Evolutionary conservation across 2,888 invertebrate genomes (phyloP), one percentile per base, ranked within the genome.

Genomic region (Drosophila putrida): DNA sequence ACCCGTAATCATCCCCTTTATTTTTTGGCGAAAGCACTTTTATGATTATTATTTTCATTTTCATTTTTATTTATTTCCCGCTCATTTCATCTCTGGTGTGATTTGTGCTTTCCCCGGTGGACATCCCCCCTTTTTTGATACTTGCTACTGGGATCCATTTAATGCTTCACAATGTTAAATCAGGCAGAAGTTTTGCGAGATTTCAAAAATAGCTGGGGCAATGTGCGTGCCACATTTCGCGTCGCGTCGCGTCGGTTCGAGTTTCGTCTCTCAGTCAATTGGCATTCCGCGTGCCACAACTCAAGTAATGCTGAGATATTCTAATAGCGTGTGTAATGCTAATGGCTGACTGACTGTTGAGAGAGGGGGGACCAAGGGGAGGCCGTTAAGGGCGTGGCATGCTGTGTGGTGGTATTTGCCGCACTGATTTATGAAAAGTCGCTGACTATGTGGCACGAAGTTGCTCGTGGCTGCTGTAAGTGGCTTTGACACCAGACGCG

Each of bases 241-340:
- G 31, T 4, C 27, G n/a, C 28, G 28, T 28, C 2, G 28, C 28
- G 28, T 28, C 1, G 28, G 0, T 6, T 6, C 0, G 5, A 28
- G 31, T 28, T 8, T 8, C 33, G 11, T 8, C 36, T 20, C 36
- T 20, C 20, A 4, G 15, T 35, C 28, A 46, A 11, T 15, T 15
- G 20, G 65, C 59, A 41, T 57, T 63, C 51, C 43, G 62, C 74
- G 62, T 63, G 68, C 55, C 54, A 46, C 71, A 61, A 47, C 78
- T 61, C 54, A 71, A 76, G 82, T 82, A 82, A 88, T 79, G 71
- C 83, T 68, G 83, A 85, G 77, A 85, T 88, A 88, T 82, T 82
- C 83, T 80, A 85, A 85, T 85, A 80, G 88, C 86, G 71, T 80
- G 86, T 85, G 82, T 88, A 88, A 88, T 85, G 85, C 85, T 88